These are phyloP conservation scores for Hartigia nigra DNA, from an alignment of 2,888 invertebrate genomes.

Conservation along the genomic window DNA sequence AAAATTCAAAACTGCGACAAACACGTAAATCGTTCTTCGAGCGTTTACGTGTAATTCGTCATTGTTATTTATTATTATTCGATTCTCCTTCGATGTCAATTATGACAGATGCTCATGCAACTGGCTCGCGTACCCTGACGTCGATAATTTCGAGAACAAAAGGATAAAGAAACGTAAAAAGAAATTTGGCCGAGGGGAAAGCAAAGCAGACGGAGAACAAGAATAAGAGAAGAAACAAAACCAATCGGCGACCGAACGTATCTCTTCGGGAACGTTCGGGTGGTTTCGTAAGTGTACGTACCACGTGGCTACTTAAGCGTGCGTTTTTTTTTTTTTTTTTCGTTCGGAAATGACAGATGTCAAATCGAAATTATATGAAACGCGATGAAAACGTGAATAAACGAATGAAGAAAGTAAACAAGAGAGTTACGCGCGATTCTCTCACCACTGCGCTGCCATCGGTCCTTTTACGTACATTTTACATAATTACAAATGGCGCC, in stretches of 20 bases:
- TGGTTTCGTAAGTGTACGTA: not conserved
- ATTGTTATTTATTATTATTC: not conserved
- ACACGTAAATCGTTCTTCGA: not conserved
- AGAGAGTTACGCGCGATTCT: conserved; percentile 23
- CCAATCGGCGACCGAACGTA: not conserved
- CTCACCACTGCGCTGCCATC: conserved; percentile 39
- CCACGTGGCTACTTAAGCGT: not conserved
- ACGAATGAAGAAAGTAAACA: conserved; percentile 22
- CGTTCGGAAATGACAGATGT: not conserved
- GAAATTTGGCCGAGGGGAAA: not conserved
- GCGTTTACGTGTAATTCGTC: not conserved
- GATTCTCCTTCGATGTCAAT: not conserved
- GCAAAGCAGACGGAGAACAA: not conserved
- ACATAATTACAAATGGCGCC: conserved; percentile 45
- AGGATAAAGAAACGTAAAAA: conserved; percentile 17
- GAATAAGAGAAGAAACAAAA: not conserved
- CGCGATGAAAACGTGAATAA: not conserved
- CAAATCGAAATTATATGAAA: not conserved
- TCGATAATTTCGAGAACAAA: not conserved
- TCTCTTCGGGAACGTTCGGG: not conserved
- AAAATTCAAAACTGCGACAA: not conserved
- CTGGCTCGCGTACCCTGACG: not conserved
- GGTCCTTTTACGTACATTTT: conserved; percentile 39
- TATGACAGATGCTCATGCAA: not conserved
- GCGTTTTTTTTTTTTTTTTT: not conserved